phyloP scores from a whole-genome alignment of 2,113 vertebrate species.

The Speoplatyrhinus poulsoni region DNA sequence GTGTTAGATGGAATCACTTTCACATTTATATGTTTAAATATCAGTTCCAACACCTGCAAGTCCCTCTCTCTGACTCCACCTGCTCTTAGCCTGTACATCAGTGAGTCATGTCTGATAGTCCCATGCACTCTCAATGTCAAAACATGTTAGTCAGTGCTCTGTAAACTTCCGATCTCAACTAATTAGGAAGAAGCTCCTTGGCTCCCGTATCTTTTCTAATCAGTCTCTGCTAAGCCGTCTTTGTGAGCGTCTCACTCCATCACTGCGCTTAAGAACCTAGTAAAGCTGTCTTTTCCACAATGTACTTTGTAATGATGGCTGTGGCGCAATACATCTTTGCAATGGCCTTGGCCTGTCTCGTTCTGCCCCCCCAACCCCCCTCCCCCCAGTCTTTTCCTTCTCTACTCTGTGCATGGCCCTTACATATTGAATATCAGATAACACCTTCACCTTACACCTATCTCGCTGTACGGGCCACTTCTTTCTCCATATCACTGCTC shows the following conservation, averaged over 20 bases:
- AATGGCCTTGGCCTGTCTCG: constrained; percentile 25
- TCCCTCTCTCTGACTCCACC: background rate
- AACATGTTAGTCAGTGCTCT: background rate
- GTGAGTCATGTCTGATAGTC: too few species aligned
- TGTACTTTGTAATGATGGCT: constrained; percentile 39
- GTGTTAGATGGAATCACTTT: too few species aligned
- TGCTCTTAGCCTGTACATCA: background rate
- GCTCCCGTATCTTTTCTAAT: constrained; percentile 43
- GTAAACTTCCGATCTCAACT: constrained; percentile 22
- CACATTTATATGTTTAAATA: too few species aligned
- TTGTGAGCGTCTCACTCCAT: constrained; percentile 37
- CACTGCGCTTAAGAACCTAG: constrained; percentile 34
- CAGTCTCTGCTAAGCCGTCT: constrained; percentile 28
- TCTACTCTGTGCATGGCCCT: background rate
- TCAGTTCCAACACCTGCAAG: too few species aligned
- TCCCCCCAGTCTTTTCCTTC: constrained; percentile 4
- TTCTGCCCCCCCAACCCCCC: constrained; percentile 16
- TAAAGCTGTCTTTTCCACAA: constrained; percentile 42
- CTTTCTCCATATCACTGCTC: background rate
- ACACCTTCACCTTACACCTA: background rate
- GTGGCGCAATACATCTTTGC: constrained; percentile 50
- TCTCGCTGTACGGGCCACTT: background rate
- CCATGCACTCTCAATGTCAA: background rate
- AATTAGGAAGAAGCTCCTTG: constrained; percentile 40
- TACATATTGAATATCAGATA: too few species aligned